Base-by-base conservation (phyloP, 2,797 vertebrate genomes). In the Falco novaeseelandiae region DNA sequence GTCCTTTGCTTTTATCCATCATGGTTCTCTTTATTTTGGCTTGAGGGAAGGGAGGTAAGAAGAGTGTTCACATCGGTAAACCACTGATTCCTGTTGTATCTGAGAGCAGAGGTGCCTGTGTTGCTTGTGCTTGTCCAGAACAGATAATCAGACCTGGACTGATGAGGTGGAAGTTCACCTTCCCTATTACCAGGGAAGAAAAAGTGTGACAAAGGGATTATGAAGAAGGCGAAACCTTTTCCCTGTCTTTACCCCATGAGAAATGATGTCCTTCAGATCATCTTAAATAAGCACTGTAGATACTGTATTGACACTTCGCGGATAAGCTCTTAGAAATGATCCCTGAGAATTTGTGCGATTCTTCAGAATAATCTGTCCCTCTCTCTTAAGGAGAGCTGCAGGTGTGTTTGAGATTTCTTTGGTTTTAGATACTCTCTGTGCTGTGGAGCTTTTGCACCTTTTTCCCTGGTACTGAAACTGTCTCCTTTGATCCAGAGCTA, bases 401-500 rank as follows among this genome's bases (percentile, higher is more conserved):
- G 23, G 5, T 26, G 18, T 63, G 26, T 63, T 66, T 67, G n/a
- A 48, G n/a, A 26, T 42, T 3, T 7, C 8, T 34, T 40, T 42
- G 14, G 23, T 77, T 78, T 32, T 54, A 63, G 46, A 12, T 44
- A 19, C 30, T 69, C 8, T 77, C 26, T 69, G 44, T 71, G 30
- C 78, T 76, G 7, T 57, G 80, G n/a, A 59, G 51, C n/a, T 65
- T 87, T 69, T 83, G 48, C 58, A 79, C 18, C 40, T 58, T 40
- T 89, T 74, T 21, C 12, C 14, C n/a, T 26, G 42, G 9, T 63
- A 15, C 46, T 76, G 30, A 42, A 38, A 86, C 51, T 26, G 14
- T 96, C 26, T 81, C 27, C 77, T 74, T 95, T 91, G 73, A 13
- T 91, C 57, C 97, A 99, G 98, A 98, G 87, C 97, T 99, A 42